Evolutionary conservation across 37 sponge, comb jelly and placozoan species (phyloP).

Genomic region (Chondrilla cf. caribensis): DNA sequence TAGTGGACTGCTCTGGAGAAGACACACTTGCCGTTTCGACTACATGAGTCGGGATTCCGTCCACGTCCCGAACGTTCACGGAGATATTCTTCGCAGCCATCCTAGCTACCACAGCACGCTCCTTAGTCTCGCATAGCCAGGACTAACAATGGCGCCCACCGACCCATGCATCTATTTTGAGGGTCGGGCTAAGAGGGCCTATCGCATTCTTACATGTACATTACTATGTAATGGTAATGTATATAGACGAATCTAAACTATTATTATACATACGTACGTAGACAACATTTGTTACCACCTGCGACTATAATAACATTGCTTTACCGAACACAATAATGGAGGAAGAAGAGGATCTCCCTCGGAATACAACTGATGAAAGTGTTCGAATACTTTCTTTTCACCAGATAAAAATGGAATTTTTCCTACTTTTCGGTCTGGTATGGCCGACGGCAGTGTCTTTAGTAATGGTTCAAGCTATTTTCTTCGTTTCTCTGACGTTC

Average conservation of each 20-base stretch:
- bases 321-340: no score
- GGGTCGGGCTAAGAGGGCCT: background rate
- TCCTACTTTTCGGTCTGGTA: background rate
- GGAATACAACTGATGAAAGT: no score
- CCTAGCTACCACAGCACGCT: background rate
- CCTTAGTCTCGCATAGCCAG: background rate
- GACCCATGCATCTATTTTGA: background rate
- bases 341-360: no score
- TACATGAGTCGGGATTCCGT: constrained; percentile 62
- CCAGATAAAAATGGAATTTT: no score
- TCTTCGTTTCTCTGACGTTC: constrained; percentile 32
- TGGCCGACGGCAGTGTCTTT: constrained; percentile 24
- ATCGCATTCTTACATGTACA: no score
- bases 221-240: no score
- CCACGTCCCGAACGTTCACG: constrained; percentile 27
- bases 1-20: background rate
- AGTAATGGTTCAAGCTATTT: constrained; percentile 28
- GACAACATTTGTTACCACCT: no score
- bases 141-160: background rate
- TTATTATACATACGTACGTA: no score
- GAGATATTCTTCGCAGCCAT: background rate
- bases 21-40: background rate
- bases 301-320: no score
- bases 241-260: no score
- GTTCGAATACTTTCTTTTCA: no score